Evolutionary conservation across 2,888 invertebrate species (phyloP), one percentile per base, ranked within the genome.

Genomic region (Herminia tarsipennalis): DNA sequence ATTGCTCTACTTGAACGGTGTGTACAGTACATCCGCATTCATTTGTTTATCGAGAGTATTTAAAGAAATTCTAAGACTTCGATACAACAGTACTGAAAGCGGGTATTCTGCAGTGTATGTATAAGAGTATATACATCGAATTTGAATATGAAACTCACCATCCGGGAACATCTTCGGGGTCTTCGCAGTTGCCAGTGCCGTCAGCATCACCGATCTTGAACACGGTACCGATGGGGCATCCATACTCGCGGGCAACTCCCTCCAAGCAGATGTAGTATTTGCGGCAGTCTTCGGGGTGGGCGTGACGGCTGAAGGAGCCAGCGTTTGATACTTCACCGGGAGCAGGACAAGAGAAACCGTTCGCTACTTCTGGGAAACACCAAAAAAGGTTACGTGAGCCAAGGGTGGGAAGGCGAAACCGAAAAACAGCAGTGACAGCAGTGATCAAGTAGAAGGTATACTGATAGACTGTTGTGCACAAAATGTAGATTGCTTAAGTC

Each of bases 251-350:
- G 59, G 98, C 96, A 47, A 95, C 95, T 65, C 96, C 96, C 86
- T 98, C 98, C 59, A 98, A 86, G 82, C 98, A 98, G 88, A 98
- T 97, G 93, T 97, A 98, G 92, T 98, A 98, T 85, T 98, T 98
- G 76, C 98, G 95, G 93, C 97, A 97, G 88, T 97, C 97, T 65
- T 97, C 97, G 22, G 98, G 98, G 88, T 98, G 98, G 47, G 98
- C 97, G 89, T 98, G 98, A 80, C 98, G 95, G 70, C 97, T 97
- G 95, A 98, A 98, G 56, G 97, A 96, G 54, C 97, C 98, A 58
- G 95, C 93, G 76, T 95, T 95, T 73, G 95, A 94, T 20, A 96
- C 93, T 87, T 97, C 96, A 73, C 96, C 96, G 40, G 95, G 93
- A 57, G 95, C 95, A 44, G 97, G 96, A 88, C 98, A 98, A 60